Conservation (phyloP, 1,140 invertebrate species). For the Nasonia giraulti region DNA sequence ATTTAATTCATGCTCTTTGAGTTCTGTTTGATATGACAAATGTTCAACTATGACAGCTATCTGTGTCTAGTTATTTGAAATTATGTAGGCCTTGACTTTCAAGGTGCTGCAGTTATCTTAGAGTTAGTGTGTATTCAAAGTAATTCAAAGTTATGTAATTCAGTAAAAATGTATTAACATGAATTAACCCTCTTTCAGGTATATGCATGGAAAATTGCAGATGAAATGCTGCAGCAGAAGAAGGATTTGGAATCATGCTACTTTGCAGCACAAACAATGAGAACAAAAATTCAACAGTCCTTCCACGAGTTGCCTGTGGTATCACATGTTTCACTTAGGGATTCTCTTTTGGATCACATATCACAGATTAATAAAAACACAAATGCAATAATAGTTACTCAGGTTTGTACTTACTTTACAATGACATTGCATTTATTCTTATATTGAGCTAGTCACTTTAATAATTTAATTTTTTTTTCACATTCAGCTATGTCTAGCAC, state of each 20-base stretch:
- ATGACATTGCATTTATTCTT: conserved; percentile 15
- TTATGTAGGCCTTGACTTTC: background rate
- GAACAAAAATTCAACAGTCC: conserved; percentile 94
- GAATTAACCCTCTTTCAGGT: conserved; percentile 75
- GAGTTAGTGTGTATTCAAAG: background rate
- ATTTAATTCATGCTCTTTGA: background rate
- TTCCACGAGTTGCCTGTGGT: conserved; percentile 94
- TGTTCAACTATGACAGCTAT: too few species aligned
- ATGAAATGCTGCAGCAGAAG: conserved; percentile 92
- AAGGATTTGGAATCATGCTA: conserved; percentile 93
- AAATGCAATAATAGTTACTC: conserved; percentile 90
- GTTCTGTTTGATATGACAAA: background rate
- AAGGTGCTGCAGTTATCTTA: background rate
- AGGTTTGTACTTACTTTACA: conserved; percentile 70
- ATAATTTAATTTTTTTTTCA: background rate
- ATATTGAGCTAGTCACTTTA: background rate
- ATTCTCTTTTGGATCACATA: conserved; percentile 94
- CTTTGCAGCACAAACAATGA: conserved; percentile 98
- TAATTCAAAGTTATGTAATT: conserved; percentile 24
- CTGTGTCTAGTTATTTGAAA: too few species aligned
- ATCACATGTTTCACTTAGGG: conserved; percentile 88
- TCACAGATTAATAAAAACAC: conserved; percentile 88
- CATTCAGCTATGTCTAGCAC: conserved; percentile 87
- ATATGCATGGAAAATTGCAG: conserved; percentile 95
- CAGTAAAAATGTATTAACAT: background rate